Base-by-base conservation (phyloP, 1,140 invertebrate genomes). In the Drosophila pectinifera region DNA sequence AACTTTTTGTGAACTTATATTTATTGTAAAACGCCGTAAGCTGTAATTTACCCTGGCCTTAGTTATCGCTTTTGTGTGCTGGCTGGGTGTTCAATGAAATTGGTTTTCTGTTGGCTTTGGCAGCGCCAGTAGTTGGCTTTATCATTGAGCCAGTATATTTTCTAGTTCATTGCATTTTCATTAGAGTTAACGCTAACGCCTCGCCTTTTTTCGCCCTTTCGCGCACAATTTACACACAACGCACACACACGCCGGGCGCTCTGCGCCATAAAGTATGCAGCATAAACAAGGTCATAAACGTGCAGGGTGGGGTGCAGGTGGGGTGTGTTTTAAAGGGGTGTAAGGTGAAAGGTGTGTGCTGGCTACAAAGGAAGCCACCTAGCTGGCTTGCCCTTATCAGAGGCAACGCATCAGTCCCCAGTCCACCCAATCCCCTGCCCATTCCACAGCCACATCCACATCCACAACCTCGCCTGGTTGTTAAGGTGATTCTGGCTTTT, bases 241-340 rank as follows among this genome's bases (percentile, higher is more conserved):
- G 38, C 43, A 16, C 28, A 11, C 41, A 69, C 28, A 6, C 18
- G 11, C 28, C n/a, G n/a, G n/a, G n/a, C n/a, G n/a, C 34, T 31
- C 6, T 61, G 67, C 73, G 61, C 80, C 75, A 61, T 72, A 63
- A 83, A 72, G 79, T 89, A 86, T 83, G 79, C 83, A 76, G 58
- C 75, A 88, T 75, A 79, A 88, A 84, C 58, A 79, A 61, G 59
- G 64, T 68, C 59, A 79, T 86, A 86, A 88, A 76, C 73, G 80
- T 76, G 80, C 54, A 18, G 64, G 57, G 24, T 31, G 62, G 39
- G 26, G n/a, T n/a, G n/a, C n/a, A n/a, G 26, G 13, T 14, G 10
- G 58, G 42, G 45, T 51, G 48, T 5, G 18, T 20, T 53, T 51
- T 34, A 34, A 53, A 42, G 14, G 49, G 31, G 28, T 51, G 13